Evolutionary conservation across 2,113 vertebrate genomes (phyloP).

Genomic region (Turnix velox): DNA sequence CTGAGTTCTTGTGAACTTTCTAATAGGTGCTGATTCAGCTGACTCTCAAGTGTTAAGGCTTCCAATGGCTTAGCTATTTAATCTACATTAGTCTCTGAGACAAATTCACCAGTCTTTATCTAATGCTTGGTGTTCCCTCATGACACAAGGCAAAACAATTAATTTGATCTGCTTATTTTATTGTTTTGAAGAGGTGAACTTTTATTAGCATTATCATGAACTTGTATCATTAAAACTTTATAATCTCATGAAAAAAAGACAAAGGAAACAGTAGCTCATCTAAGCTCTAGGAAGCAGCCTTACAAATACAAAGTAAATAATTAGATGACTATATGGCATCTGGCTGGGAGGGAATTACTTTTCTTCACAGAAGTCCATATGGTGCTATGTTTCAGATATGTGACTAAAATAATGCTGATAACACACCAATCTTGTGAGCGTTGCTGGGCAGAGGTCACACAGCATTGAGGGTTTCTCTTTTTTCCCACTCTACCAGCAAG

Average conservation of each 20-base stretch:
- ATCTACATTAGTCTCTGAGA: background rate
- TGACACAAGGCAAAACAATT: background rate
- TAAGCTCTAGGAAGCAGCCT: background rate
- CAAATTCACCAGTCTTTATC: background rate
- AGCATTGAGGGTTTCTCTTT: fast-evolving
- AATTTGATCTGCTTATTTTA: background rate
- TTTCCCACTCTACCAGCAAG: background rate
- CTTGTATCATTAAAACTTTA: background rate
- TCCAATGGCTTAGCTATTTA: background rate
- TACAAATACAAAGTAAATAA: background rate
- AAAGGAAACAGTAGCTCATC: background rate
- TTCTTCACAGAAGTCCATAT: background rate
- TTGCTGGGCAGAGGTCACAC: background rate
- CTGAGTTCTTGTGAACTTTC: background rate
- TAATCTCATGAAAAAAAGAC: background rate
- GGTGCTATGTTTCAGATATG: background rate
- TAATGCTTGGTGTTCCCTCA: background rate
- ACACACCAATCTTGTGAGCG: background rate
- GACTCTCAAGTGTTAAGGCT: background rate
- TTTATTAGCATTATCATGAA: background rate
- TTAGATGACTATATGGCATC: background rate
- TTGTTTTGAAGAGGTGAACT: background rate
- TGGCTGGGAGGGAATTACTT: background rate
- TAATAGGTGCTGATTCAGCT: background rate
- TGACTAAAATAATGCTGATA: background rate